These are phyloP conservation scores for Grammomys surdaster DNA, from an alignment of 2,113 vertebrate genomes.

Conservation along the genomic window DNA sequence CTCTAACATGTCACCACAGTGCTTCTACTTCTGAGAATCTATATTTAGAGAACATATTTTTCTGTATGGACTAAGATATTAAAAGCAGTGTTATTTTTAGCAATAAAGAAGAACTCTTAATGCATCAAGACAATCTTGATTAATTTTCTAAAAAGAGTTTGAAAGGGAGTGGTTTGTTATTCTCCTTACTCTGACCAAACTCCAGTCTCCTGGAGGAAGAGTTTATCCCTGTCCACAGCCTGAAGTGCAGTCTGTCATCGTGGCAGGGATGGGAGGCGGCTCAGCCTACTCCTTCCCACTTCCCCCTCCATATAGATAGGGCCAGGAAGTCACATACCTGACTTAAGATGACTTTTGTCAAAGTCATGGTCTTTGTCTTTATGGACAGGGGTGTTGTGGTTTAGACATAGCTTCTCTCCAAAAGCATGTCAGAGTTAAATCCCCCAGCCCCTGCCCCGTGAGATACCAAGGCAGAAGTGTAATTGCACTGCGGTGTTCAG, in stretches of 20 bases:
- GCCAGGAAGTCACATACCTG: background rate
- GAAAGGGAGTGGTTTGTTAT: background rate
- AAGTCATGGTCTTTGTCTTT: background rate
- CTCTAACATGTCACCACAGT: background rate
- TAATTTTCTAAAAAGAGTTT: background rate
- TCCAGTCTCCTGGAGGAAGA: background rate
- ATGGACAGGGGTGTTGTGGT: background rate
- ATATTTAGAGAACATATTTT: conserved; percentile 3
- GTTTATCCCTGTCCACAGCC: too few relatives aligned
- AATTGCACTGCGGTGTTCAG: background rate
- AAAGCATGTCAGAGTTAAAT: background rate
- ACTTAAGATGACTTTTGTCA: background rate
- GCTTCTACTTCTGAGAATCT: background rate
- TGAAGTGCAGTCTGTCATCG: background rate
- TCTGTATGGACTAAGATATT: background rate
- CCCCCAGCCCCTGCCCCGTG: background rate
- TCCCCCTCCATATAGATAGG: background rate
- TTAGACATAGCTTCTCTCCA: background rate
- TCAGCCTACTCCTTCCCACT: background rate
- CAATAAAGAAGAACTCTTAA: background rate
- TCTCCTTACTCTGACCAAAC: background rate
- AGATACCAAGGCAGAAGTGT: background rate
- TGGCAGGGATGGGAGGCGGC: background rate
- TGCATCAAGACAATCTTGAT: background rate
- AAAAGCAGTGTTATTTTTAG: conserved; percentile 29